These are phyloP conservation scores for Sylvilagus bachmani DNA, from an alignment of 2,113 vertebrate genomes.

Conservation along the genomic window DNA sequence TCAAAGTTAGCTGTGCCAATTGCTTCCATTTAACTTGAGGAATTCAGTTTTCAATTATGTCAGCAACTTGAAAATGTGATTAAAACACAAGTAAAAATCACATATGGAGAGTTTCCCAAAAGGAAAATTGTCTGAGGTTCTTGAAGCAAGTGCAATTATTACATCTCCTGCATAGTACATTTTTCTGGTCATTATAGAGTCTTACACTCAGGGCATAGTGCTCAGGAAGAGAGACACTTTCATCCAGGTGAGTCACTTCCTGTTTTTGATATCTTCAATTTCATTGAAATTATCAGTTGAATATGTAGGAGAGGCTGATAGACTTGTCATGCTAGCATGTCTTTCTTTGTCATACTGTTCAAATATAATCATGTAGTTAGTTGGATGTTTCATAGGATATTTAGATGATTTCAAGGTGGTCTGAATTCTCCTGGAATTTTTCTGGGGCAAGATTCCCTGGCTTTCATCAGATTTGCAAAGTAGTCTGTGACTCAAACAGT, in stretches of 20 bases:
- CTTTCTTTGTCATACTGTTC: background rate
- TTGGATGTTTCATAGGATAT: background rate
- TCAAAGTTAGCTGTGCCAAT: background rate
- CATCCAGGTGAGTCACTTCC: background rate
- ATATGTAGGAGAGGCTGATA: background rate
- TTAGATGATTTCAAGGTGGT: background rate
- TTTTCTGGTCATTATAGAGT: background rate
- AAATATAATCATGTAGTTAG: background rate
- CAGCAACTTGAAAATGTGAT: background rate
- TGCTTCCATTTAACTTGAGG: conserved; percentile 15
- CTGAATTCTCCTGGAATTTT: conserved; percentile 8
- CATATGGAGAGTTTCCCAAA: background rate
- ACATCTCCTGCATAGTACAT: background rate
- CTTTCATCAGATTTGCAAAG: conserved; percentile 43
- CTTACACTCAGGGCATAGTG: background rate
- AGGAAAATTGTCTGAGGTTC: background rate
- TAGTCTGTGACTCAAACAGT: background rate
- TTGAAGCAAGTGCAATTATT: background rate
- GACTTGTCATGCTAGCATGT: background rate
- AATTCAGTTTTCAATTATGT: conserved; percentile 6
- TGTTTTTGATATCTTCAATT: background rate
- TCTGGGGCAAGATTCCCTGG: background rate
- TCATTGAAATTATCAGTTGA: background rate
- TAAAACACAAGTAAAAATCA: conserved; percentile 25
- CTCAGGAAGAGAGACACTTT: background rate